phyloP scores from a whole-genome alignment of 1,140 invertebrate genomes.

The Philopotamus ludificatus region DNA sequence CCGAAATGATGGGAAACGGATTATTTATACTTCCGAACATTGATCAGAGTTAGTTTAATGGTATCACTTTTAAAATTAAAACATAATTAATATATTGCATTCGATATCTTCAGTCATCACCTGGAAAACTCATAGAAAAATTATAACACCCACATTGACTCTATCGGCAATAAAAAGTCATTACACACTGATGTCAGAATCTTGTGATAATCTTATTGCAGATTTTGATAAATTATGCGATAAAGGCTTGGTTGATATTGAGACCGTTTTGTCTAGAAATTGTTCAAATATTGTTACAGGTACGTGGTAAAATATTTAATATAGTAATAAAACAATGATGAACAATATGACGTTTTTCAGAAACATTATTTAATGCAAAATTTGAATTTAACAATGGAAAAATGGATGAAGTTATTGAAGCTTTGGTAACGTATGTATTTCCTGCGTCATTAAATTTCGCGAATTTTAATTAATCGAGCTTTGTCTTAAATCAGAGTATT shows the following conservation, averaged over 20 bases:
- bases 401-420: too few relatives aligned
- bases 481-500: too few relatives aligned
- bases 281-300: neutral
- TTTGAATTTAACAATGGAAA: too few relatives aligned
- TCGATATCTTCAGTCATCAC: neutral
- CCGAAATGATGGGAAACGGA: neutral
- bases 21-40: too few relatives aligned
- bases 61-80: too few relatives aligned
- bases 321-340: neutral
- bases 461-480: too few relatives aligned
- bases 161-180: neutral
- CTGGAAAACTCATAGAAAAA: neutral
- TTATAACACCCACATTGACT: neutral
- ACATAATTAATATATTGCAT: too few relatives aligned
- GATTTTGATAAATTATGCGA: neutral
- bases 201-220: neutral
- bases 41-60: too few relatives aligned
- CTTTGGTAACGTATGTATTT: too few relatives aligned
- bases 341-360: neutral
- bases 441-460: too few relatives aligned
- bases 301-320: neutral
- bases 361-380: neutral
- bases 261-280: neutral
- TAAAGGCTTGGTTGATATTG: neutral
- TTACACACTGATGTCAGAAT: neutral